phyloP scores from a whole-genome alignment of 2,888 invertebrate genomes.

The Frankliniella intonsa region DNA sequence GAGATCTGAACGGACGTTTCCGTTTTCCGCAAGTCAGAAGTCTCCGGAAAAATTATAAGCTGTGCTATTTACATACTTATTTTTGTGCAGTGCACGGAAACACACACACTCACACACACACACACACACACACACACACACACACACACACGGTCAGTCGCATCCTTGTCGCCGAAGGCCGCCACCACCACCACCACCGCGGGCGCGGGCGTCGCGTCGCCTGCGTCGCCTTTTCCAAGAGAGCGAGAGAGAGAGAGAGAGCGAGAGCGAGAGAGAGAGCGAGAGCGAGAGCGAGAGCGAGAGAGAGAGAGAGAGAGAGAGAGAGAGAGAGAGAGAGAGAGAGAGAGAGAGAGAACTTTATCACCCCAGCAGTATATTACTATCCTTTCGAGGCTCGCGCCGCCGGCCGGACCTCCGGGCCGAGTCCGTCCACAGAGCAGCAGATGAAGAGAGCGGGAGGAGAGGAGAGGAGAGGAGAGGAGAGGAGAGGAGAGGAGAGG shows the following conservation, averaged over 20 bases:
- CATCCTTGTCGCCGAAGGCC: neutral
- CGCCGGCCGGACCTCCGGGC: neutral
- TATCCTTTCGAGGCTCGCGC: too few relatives aligned
- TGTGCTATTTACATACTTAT: too few relatives aligned
- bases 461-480: neutral
- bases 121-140: too few relatives aligned
- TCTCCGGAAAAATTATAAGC: too few relatives aligned
- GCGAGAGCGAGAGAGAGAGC: neutral
- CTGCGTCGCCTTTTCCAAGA: too few relatives aligned
- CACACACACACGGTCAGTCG: neutral
- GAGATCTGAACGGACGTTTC: too few relatives aligned
- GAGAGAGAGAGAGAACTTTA: neutral
- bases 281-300: neutral
- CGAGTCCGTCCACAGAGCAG: neutral
- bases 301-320: conserved; percentile 1
- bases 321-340: neutral
- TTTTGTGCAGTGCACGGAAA: too few relatives aligned
- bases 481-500: neutral
- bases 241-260: too few relatives aligned
- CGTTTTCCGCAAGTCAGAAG: too few relatives aligned
- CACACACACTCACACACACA: too few relatives aligned
- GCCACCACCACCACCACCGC: neutral
- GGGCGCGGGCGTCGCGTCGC: too few relatives aligned
- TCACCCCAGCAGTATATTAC: too few relatives aligned
- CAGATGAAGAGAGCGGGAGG: neutral